Evolutionary conservation across 2,888 invertebrate species (phyloP).

Genomic region (Deilephila elpenor): DNA sequence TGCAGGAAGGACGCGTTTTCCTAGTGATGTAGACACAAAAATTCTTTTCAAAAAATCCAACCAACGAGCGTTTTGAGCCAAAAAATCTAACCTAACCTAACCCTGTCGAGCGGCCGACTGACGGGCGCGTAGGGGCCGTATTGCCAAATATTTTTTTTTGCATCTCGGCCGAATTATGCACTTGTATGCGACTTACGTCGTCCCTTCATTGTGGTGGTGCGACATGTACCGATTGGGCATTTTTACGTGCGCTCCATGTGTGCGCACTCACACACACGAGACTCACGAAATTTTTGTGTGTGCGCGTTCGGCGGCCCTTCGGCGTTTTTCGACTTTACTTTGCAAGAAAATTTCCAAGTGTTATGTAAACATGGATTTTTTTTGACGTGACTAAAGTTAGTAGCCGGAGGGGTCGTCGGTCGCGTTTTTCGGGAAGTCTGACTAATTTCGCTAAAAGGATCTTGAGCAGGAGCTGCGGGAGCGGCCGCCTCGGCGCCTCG

Average conservation of each 20-base stretch:
- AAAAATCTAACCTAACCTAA: slow-evolving; percentile 85
- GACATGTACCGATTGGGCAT: slow-evolving; percentile 82
- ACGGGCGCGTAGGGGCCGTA: slow-evolving; percentile 84
- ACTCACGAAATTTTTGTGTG: slow-evolving; percentile 72
- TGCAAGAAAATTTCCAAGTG: slow-evolving; percentile 69
- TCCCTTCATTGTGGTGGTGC: slow-evolving; percentile 84
- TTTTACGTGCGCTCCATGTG: slow-evolving; percentile 76
- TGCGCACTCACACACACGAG: slow-evolving; percentile 72
- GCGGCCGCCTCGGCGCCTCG: background rate
- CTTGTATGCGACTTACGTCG: slow-evolving; percentile 85
- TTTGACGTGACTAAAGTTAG: slow-evolving; percentile 75
- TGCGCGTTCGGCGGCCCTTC: slow-evolving; percentile 76
- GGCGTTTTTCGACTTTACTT: slow-evolving; percentile 68
- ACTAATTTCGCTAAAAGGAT: slow-evolving; percentile 78
- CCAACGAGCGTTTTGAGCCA: slow-evolving; percentile 83
- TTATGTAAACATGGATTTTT: slow-evolving; percentile 82
- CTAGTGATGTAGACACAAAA: slow-evolving; percentile 71
- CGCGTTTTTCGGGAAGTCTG: slow-evolving; percentile 82
- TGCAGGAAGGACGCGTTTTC: slow-evolving; percentile 71
- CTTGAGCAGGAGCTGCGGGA: slow-evolving; percentile 47
- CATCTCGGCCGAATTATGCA: slow-evolving; percentile 85
- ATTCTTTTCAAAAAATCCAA: slow-evolving; percentile 76
- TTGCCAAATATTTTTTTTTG: slow-evolving; percentile 85
- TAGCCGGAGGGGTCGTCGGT: slow-evolving; percentile 75
- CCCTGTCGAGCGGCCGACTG: slow-evolving; percentile 84